Evolutionary conservation across 2,888 invertebrate species (phyloP).

Genomic region (Ligdia adustata): DNA sequence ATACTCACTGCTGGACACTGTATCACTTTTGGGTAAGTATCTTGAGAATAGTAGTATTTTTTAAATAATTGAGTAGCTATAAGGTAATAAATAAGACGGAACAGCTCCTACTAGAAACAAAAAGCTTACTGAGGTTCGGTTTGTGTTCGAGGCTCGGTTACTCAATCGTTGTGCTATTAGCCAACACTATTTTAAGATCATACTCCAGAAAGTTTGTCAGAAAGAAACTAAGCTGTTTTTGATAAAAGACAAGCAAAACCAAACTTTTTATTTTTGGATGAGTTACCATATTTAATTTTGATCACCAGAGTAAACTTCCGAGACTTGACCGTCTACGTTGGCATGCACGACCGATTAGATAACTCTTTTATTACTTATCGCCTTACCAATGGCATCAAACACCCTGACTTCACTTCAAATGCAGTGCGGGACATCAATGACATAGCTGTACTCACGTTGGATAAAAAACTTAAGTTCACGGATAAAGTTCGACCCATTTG

Average conservation of each 20-base stretch:
- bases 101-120: too few relatives aligned
- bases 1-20: conserved; percentile 85
- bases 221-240: too few relatives aligned
- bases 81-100: too few relatives aligned
- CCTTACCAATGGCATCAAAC: conserved; percentile 65
- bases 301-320: conserved; percentile 63
- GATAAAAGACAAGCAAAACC: too few relatives aligned
- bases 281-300: conserved; percentile 20
- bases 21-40: conserved; percentile 76
- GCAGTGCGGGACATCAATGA: conserved; percentile 83
- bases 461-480: conserved; percentile 65
- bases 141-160: too few relatives aligned
- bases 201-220: too few relatives aligned
- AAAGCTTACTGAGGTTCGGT: too few relatives aligned
- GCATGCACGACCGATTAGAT: conserved; percentile 79
- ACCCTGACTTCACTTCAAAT: conserved; percentile 79
- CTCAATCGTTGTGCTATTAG: too few relatives aligned
- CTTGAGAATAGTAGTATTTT: not conserved
- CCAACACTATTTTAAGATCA: too few relatives aligned
- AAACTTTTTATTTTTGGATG: too few relatives aligned
- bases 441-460: conserved; percentile 81
- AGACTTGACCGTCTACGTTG: conserved; percentile 72
- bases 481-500: conserved; percentile 79
- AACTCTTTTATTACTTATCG: conserved; percentile 50
- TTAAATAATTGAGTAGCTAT: too few relatives aligned